A percentile compares a stretch with the other conserved stretches of the same genome.
phyloP scores from a whole-genome alignment of 2,888 invertebrate genomes.

The Hirtodrosophila duncani region DNA sequence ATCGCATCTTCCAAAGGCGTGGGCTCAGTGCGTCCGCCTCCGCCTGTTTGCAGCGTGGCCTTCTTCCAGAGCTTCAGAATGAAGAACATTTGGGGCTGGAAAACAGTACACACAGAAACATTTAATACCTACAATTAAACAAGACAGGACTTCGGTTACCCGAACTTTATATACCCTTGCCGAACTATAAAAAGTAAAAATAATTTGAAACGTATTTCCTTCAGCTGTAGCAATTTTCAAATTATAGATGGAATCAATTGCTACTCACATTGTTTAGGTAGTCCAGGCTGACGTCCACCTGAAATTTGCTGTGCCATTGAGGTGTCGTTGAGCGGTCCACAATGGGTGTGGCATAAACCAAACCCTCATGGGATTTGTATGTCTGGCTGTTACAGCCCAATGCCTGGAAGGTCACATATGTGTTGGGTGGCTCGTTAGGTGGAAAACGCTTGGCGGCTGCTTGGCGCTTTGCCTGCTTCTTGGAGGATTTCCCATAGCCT shows the following conservation, averaged over 20 bases:
- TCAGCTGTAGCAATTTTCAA: too few species aligned
- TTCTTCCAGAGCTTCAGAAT: conserved; percentile 83
- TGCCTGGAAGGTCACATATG: conserved; percentile 82
- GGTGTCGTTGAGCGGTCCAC: conserved; percentile 80
- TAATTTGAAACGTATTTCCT: too few species aligned
- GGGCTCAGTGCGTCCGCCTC: conserved; percentile 67
- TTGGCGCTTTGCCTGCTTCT: conserved; percentile 63
- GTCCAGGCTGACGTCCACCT: conserved; percentile 79
- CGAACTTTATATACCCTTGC: too few species aligned
- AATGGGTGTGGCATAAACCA: conserved; percentile 79
- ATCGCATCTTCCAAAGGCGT: conserved; percentile 81
- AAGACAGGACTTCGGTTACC: too few species aligned
- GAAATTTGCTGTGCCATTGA: conserved; percentile 80
- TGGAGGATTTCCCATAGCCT: conserved; percentile 58
- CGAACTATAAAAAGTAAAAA: too few species aligned
- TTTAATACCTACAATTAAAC: too few species aligned
- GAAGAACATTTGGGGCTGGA: conserved; percentile 80
- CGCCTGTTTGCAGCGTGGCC: conserved; percentile 75
- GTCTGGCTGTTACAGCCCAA: conserved; percentile 55
- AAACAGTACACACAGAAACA: too few species aligned
- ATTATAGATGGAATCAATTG: too few species aligned
- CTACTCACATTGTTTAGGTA: conserved; percentile 80
- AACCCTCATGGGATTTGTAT: conserved; percentile 76
- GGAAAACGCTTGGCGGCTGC: conserved; percentile 69
- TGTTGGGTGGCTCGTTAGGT: conserved; percentile 80